A percentile compares a stretch with the other conserved stretches of the same genome.
phyloP scores from a whole-genome alignment of 1,140 invertebrate species.

The Acromyrmex echinatior region DNA sequence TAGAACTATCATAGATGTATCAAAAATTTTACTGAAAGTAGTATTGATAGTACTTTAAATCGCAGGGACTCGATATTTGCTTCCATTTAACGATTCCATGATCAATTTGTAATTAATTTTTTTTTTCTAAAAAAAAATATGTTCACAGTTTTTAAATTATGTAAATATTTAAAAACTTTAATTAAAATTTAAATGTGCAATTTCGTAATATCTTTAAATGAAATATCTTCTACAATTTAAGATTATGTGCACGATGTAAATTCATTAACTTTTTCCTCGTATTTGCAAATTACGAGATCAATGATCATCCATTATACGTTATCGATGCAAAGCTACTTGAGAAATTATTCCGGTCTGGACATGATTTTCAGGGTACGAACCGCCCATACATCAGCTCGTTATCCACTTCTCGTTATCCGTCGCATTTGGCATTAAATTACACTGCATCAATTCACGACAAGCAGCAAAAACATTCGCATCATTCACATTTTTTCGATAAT shows the following conservation, averaged over 20 bases:
- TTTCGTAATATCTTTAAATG: neutral
- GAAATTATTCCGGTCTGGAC: constrained; percentile 40
- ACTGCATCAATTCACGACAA: constrained; percentile 46
- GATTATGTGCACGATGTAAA: constrained; percentile 3
- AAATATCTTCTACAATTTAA: constrained; percentile 6
- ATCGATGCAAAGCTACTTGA: constrained; percentile 42
- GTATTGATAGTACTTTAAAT: neutral
- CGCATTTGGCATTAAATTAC: constrained; percentile 52
- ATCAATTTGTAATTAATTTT: neutral
- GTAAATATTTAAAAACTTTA: neutral
- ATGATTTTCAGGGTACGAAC: constrained; percentile 46
- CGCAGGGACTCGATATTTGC: neutral
- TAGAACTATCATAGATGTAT: neutral
- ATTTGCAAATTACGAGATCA: constrained; percentile 30
- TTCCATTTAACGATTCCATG: neutral
- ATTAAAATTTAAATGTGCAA: neutral
- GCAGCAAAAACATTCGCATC: constrained; percentile 29
- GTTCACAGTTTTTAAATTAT: neutral
- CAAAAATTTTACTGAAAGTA: neutral
- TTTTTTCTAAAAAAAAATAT: neutral
- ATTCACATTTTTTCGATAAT: constrained; percentile 27
- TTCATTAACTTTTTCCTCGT: neutral
- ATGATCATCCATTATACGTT: constrained; percentile 42
- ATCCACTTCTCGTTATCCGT: constrained; percentile 51
- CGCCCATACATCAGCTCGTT: constrained; percentile 38